phyloP scores from a whole-genome alignment of 2,113 vertebrate species.

The Paramormyrops kingsleyae region DNA sequence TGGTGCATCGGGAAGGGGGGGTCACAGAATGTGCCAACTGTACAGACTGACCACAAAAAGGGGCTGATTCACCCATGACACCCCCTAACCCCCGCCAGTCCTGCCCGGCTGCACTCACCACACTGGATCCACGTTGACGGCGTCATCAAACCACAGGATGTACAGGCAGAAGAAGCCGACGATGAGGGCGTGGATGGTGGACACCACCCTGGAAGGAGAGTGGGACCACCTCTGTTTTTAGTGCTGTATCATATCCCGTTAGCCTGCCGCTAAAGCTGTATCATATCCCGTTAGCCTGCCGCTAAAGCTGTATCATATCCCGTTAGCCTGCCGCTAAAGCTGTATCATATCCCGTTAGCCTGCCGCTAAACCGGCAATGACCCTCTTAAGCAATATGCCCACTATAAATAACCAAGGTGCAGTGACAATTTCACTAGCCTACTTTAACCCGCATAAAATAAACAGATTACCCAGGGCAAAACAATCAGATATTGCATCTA shows the following conservation, averaged over 20 bases:
- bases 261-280: background rate
- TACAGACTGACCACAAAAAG: background rate
- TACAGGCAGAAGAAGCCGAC: conserved; percentile 68
- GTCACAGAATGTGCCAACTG: background rate
- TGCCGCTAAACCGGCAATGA: background rate
- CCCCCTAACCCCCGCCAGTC: background rate
- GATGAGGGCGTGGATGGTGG: conserved; percentile 63
- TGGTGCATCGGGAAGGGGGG: background rate
- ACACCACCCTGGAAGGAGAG: conserved; percentile 53
- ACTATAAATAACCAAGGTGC: background rate
- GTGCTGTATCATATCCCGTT: background rate
- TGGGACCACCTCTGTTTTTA: background rate
- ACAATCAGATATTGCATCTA: background rate
- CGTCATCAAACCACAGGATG: conserved; percentile 69
- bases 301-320: background rate
- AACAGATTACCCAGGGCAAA: background rate
- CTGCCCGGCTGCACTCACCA: conserved; percentile 54
- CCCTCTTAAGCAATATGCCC: background rate
- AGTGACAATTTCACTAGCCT: background rate
- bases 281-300: background rate
- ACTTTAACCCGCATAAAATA: background rate
- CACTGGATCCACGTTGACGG: conserved; percentile 63
- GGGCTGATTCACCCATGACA: background rate
- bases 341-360: background rate
- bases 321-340: background rate